Base-by-base conservation (phyloP, 2,113 vertebrate species). In the Blennius ocellaris region DNA sequence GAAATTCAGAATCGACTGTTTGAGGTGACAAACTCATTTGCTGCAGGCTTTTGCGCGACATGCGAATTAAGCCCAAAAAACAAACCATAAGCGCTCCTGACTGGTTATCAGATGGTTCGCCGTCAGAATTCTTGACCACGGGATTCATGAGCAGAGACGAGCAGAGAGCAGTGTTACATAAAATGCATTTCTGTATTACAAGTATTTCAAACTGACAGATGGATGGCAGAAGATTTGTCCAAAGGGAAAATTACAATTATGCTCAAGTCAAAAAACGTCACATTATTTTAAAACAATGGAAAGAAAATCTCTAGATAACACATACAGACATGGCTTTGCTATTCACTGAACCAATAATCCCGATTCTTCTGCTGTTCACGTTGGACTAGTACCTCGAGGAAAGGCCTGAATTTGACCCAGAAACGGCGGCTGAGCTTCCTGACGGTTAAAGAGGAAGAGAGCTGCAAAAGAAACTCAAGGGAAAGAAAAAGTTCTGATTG, bases 111-210 rank as follows among this genome's bases (percentile, higher is more conserved):
- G 21, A 30, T 30, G 21, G 21, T 30, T 30, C 21, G 2, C 21
- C 21, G 21, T 30, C 21, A 30, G 2, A 30, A 30, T 30, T 30
- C 21, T 30, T 30, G 21, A 30, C 21, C 21, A 30, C 21, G 8
- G 65, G 39, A 55, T 59, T 58, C 69, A 62, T 41, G 8, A 68
- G 53, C 69, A 67, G 21, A 89, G 48, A 86, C 65, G 70, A 73
- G 59, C 52, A 82, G 80, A 69, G 60, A 40, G 85, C 86, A 67
- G 17, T 15, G 47, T 85, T 90, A 91, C 51, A 73, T 86, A 91
- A 91, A 92, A 92, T 87, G 75, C 56, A 3, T 81, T 90, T 76
- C 21, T 91, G 89, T 93, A 92, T 91, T 93, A 89, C 90, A 92
- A 92, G 82, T 92, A 76, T 73, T 82, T 83, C 54, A 85, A 90